Base-by-base conservation (phyloP, 1,140 invertebrate genomes). In the Venturia canescens region DNA sequence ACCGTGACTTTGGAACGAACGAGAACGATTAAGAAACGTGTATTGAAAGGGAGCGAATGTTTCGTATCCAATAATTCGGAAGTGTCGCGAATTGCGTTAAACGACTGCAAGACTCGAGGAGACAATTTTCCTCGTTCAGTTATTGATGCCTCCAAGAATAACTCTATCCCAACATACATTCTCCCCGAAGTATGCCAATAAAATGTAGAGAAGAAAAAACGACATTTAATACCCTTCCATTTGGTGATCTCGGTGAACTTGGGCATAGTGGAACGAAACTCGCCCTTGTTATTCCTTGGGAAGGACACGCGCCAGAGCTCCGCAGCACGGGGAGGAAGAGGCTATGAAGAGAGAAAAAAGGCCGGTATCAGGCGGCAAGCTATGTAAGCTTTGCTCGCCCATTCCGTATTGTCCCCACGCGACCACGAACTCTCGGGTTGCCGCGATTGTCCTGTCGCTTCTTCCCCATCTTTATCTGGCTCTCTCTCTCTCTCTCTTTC, bases 391-490 rank as follows among this genome's bases (percentile, higher is more conserved):
- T 76, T 38, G 53, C 74, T 76, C 53, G 29, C 23, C 50, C 53
- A 57, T 74, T 74, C 26, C 53, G 74, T 38, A 76, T 76, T 76
- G 74, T 76, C 74, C 74, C 66, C 53, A 63, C 74, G 50, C 53
- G 53, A 76, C 74, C 53, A 29, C 66, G 29, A 53, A 63, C 74
- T 76, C 74, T 76, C 26, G 50, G 74, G 53, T 21, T 76, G 74
- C 53, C 29, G 50, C 60, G 53, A 76, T 76, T 76, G 74, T 76
- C 74, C 74, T 27, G 74, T 76, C 50, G 74, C 27, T 76, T 76
- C 66, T 5, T 63, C 13, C 16, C 60, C 23, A 27, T 76, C 29
- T 63, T 63, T 60, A 18, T 34, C 50, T 53, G 18, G 18, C 50
- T 44, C 34, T 34, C 34, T 34, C 34, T 34, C 34, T 34, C 34